Conservation (phyloP, 2,113 vertebrate genomes). For the Mesitornis unicolor region DNA sequence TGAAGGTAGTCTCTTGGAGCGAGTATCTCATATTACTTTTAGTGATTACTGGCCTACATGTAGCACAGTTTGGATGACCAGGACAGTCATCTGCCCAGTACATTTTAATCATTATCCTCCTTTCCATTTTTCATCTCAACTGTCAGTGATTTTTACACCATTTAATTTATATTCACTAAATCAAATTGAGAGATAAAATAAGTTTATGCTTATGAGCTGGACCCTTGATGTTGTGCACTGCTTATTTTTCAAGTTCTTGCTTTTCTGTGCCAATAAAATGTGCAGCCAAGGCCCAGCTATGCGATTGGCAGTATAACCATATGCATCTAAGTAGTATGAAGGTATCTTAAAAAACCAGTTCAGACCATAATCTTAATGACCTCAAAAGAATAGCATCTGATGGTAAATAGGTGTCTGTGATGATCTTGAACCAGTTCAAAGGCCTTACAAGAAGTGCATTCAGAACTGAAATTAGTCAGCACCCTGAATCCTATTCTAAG, state of each 20-base stretch:
- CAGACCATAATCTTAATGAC: background rate
- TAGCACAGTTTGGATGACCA: background rate
- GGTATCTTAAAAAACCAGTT: background rate
- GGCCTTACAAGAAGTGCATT: background rate
- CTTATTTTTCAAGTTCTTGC: background rate
- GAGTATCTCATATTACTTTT: background rate
- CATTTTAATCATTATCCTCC: background rate
- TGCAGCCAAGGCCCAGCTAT: background rate
- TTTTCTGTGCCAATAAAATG: background rate
- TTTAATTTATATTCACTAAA: background rate
- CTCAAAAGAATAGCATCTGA: background rate
- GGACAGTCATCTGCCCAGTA: background rate
- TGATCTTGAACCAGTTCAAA: background rate
- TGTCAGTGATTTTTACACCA: background rate
- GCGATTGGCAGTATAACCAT: background rate
- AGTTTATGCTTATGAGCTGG: background rate
- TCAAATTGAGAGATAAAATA: background rate
- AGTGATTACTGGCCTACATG: background rate
- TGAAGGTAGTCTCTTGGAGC: background rate
- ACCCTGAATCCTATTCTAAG: background rate
- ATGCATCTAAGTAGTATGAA: background rate
- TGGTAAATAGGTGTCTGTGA: background rate
- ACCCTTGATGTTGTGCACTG: background rate
- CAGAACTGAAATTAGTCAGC: background rate
- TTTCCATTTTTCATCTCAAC: background rate